Conservation (phyloP, 2,113 vertebrate genomes). For the Oriolus oriolus region DNA sequence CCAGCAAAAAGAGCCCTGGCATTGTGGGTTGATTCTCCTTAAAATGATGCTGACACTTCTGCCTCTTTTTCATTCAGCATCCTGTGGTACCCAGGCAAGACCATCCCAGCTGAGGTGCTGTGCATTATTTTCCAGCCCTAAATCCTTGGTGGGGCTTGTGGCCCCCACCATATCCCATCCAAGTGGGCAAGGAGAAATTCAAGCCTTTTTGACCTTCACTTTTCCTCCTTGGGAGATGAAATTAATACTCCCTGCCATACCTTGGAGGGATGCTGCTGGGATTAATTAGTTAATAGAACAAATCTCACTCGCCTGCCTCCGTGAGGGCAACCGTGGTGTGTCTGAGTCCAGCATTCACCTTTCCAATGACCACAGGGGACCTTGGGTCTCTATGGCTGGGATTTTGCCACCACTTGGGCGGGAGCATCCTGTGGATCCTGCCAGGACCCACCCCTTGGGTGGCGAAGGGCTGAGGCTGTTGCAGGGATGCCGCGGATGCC, state of each 20-base stretch:
- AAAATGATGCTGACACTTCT: neutral
- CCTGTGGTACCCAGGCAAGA: neutral
- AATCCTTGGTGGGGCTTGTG: neutral
- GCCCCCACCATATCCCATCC: accelerated
- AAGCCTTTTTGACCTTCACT: neutral
- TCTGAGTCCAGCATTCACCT: neutral
- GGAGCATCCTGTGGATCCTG: neutral
- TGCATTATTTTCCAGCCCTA: neutral
- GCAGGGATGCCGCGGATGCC: neutral
- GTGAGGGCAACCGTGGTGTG: accelerated
- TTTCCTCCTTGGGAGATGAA: neutral
- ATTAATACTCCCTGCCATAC: neutral
- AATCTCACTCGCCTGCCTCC: accelerated
- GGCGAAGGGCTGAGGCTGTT: neutral
- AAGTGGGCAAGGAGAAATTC: neutral
- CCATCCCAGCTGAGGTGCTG: neutral
- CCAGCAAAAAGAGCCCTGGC: neutral
- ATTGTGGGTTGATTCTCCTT: neutral
- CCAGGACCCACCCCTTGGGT: neutral
- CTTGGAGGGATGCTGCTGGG: neutral
- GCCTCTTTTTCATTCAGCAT: neutral
- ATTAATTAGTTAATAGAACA: neutral
- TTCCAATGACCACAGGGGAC: neutral
- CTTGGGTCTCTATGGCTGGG: neutral
- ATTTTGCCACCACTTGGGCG: neutral